Evolutionary conservation across 2,113 vertebrate genomes (phyloP), one percentile per base, ranked within the genome.

Genomic region (Cephalopholis sonnerati): DNA sequence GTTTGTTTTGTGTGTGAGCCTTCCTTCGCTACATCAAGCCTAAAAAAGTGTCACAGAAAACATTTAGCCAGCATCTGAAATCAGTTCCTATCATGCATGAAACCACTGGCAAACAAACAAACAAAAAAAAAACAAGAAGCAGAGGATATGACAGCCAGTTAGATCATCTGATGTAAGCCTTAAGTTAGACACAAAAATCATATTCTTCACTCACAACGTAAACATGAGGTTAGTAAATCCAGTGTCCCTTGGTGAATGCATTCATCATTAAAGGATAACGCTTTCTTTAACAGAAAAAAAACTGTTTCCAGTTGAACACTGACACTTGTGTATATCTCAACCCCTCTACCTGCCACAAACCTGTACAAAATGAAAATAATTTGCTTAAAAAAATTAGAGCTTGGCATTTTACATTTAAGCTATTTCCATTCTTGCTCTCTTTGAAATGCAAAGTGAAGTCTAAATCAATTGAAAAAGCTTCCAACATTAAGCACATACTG

Each of bases 381-480:
- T 74, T 41, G 50, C 41, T 79, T 79, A 48, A 65, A 65, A 25
- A 77, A 61, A 65, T 0, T 8, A 71, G 51, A 62, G 53, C 41
- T 68, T 65, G 77, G 44, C 39, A 48, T 80, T 88, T 57, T 48
- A 74, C 55, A 78, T 66, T 57, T 44, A n/a, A 50, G 36, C 53
- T 46, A 16, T 57, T 87, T 66, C 48, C 20, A 51, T 54, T 81
- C 54, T 76, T 24, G 25, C 41, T 13, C 68, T 66, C 22, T 64
- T 63, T 71, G 0, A 25, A 67, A 73, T 48, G 73, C 67, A 84
- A 51, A 72, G 54, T 54, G 15, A 71, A 76, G 64, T 80, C n/a
- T 57, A 29, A 72, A n/a, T 29, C 54, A 58, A 67, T 54, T 82
- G 27, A 68, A 81, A 62, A 64, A 69, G 64, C 71, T 73, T 83